These are phyloP conservation scores for Pseudomyrmex dendroicus DNA, from an alignment of 1,140 invertebrate species.

Conservation along the genomic window DNA sequence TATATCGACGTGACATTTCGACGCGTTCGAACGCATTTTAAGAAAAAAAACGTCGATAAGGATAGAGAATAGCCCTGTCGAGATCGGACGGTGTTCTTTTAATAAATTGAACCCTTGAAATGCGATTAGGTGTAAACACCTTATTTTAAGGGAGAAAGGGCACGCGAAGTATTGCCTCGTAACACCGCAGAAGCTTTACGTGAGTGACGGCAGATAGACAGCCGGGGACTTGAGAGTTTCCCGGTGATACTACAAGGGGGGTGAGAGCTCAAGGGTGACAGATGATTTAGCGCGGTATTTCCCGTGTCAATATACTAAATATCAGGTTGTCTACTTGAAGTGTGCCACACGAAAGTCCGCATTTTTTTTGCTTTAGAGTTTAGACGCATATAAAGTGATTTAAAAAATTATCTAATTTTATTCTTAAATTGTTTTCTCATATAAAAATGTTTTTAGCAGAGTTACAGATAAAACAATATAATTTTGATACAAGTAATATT, in stretches of 20 bases:
- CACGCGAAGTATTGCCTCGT: constrained; percentile 62
- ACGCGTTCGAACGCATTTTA: neutral
- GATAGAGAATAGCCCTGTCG: constrained; percentile 17
- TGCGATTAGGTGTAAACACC: constrained; percentile 78
- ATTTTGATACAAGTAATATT: too few species aligned
- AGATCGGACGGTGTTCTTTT: constrained; percentile 64
- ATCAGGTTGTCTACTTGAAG: constrained; percentile 49
- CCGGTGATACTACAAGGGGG: constrained; percentile 66
- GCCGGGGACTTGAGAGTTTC: constrained; percentile 76
- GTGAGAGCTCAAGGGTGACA: constrained; percentile 75
- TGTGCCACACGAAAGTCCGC: constrained; percentile 34
- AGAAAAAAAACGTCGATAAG: neutral
- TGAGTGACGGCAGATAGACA: constrained; percentile 81
- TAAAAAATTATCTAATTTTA: too few species aligned
- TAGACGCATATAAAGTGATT: too few species aligned
- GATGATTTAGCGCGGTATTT: constrained; percentile 80
- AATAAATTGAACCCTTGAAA: constrained; percentile 77
- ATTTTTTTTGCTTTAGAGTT: neutral
- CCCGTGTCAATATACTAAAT: constrained; percentile 77
- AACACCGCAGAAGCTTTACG: constrained; percentile 63
- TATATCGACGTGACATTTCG: neutral
- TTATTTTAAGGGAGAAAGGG: constrained; percentile 74
- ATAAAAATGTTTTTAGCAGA: too few species aligned
- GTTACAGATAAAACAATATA: too few species aligned
- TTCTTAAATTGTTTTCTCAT: too few species aligned